Evolutionary conservation across 2,888 invertebrate genomes (phyloP), one percentile per base, ranked within the genome.

Genomic region (Ophion obscuratus): DNA sequence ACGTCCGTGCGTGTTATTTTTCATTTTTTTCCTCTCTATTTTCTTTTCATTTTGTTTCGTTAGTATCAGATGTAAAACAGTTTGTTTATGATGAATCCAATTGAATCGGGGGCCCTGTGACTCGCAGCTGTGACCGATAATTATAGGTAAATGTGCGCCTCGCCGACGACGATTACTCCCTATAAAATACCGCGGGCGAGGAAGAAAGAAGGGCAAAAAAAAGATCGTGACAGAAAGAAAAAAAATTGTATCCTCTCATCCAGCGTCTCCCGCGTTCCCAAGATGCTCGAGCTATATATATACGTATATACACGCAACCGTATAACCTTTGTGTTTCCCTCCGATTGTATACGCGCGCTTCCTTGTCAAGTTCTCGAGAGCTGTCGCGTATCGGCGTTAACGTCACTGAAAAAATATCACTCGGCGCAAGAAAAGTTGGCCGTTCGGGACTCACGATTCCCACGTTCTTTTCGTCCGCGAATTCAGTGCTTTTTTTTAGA

Each of bases 11-110:
- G 80, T 86, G 77, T 86, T 78, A n/a, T 79, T 68, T 78, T 73
- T 68, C 36, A 31, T 74, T 73, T 73, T 68, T 82, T 59, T 47
- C 20, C 66, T 74, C 47, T 66, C 66, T 81, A 85, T 88, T 86
- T 87, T 85, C 88, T 88, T 88, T 75, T 82, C 88, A 88, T 88
- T 88, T 90, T 81, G 70, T 87, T 88, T 84, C 75, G 80, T 80
- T 71, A 75, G 27, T 73, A 66, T 67, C 62, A 76, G 87, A 81
- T 88, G 73, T 66, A 88, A 87, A 88, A 88, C 88, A 89, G 88
- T 90, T 91, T 92, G 91, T 92, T 92, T 92, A 91, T 92, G 87
- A 92, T 90, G 91, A 90, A 89, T 91, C 88, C 87, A 83, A 89
- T 89, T 88, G 89, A 89, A 90, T 90, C 87, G 87, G 87, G 88